Evolutionary conservation across 2,888 invertebrate species (phyloP), one percentile per base, ranked within the genome.

Genomic region (Pardosa pseudoannulata): DNA sequence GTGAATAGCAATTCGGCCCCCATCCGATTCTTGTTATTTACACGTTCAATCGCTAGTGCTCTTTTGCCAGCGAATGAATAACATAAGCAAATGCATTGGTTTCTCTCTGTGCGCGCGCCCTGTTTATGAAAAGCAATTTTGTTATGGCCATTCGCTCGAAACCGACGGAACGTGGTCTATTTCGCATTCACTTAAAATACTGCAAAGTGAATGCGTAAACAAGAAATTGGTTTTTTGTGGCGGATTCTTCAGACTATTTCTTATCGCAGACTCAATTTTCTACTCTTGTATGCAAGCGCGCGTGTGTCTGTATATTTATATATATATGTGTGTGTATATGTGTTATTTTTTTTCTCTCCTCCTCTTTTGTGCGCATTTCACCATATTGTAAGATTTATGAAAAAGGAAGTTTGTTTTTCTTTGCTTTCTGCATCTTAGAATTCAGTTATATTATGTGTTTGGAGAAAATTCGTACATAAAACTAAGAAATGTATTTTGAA

Each of bases 121-220:
- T 75, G 74, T 62, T 83, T 78, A 83, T 78, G 67, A 78, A 72
- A 68, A 70, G 83, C 83, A 83, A 83, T 83, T 83, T 83, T 65
- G 76, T 76, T 41, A 28, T n/a, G 76, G 29, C 67, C 76, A 76
- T 76, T 82, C 82, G 70, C 46, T 46, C 27, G 83, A 83, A 56
- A 23, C 56, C 6, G 11, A 23, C 7, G 23, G 16, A 5, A 56
- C 56, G 56, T 56, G 56, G 56, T 23, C 56, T 23, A 23, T 56
- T 56, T 11, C 56, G 56, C 5, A 56, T 56, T 56, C 56, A 56
- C 56, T 56, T 56, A 56, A 23, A 23, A 56, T 56, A 23, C 23
- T 19, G 56, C 56, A 56, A 56, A 56, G 56, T 56, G 56, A 56
- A 56, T 56, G 23, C 56, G 56, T 56, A 56, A 56, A 56, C 56